Base-by-base conservation (phyloP, 2,888 invertebrate genomes). In the Orchesella flavescens region DNA sequence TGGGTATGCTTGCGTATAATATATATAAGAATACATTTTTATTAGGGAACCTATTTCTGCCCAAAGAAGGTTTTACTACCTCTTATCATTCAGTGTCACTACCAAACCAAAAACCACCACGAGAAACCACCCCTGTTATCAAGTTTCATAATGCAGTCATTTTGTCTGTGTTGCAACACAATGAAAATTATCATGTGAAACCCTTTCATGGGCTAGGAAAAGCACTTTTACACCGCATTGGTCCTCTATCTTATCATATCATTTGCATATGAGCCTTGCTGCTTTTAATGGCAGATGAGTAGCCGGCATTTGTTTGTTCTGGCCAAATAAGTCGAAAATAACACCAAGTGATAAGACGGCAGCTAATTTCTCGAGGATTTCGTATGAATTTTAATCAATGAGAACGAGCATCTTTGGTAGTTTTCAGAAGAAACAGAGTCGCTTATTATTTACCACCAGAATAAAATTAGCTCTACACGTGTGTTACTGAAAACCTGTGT, bases 321-420 rank as follows among this genome's bases (percentile, higher is more conserved):
- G 17, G 15, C 73, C 73, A 44, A 44, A 73, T 73, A 73, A 59
- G 73, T 73, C 73, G 59, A 46, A 55, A 71, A 69, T 21, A 69
- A 49, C 1, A 69, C 13, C 5, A 69, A 15, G 34, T 34, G 34
- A 34, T 34, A 34, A 34, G 2, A 7, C 34, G 2, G 10, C 53
- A 53, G 53, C 15, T n/a, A 53, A 53, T 53, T n/a, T 3, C 53
- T 5, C 3, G 34, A 34, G 7, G 34, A 34, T 34, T 34, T 34
- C 7, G 34, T 34, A 34, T 34, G 34, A 34, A 34, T 34, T 34
- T 34, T 34, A 34, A 34, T 34, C 34, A 34, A 34, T 34, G n/a
- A n/a, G n/a, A n/a, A n/a, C 34, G 3, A 34, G 34, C 34, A 2
- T 34, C 34, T n/a, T n/a, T n/a, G n/a, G n/a, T n/a, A n/a, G n/a